Percentiles rank a stretch among this genome's conserved stretches.
phyloP scores from a whole-genome alignment of 1,140 invertebrate species.

The Helicoverpa zea region DNA sequence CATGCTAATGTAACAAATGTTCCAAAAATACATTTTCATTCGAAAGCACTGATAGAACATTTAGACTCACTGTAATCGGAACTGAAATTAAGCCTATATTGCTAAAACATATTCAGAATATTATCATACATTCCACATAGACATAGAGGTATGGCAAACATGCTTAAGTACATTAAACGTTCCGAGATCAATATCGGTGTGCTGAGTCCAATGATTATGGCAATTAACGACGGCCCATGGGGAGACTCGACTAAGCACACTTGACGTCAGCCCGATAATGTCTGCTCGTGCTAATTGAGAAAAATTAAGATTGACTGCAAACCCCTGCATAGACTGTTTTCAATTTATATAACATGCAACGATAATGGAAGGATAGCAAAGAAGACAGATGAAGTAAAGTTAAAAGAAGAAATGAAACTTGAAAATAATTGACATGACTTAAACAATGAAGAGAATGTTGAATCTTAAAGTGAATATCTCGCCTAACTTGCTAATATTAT shows the following conservation, averaged over 20 bases:
- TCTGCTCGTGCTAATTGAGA: constrained; percentile 18
- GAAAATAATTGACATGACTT: background rate
- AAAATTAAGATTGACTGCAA: constrained; percentile 28
- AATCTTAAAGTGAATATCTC: background rate
- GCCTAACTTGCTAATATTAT: background rate
- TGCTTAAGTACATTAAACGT: background rate
- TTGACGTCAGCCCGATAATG: constrained; percentile 12
- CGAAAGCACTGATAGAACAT: too few species aligned
- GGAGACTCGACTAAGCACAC: background rate
- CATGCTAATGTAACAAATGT: too few species aligned
- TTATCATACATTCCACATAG: background rate
- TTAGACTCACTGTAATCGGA: background rate
- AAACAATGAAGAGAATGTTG: background rate
- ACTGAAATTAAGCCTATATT: background rate
- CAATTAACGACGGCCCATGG: constrained; percentile 17
- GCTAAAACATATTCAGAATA: too few species aligned
- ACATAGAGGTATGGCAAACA: background rate
- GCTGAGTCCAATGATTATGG: constrained; percentile 9
- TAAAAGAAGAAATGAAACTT: background rate
- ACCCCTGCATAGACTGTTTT: background rate
- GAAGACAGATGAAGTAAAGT: background rate
- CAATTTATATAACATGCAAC: background rate
- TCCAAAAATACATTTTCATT: too few species aligned
- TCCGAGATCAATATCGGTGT: background rate
- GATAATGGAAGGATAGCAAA: background rate